phyloP scores from a whole-genome alignment of 1,140 invertebrate species.

The Cardiocondyla obscurior region DNA sequence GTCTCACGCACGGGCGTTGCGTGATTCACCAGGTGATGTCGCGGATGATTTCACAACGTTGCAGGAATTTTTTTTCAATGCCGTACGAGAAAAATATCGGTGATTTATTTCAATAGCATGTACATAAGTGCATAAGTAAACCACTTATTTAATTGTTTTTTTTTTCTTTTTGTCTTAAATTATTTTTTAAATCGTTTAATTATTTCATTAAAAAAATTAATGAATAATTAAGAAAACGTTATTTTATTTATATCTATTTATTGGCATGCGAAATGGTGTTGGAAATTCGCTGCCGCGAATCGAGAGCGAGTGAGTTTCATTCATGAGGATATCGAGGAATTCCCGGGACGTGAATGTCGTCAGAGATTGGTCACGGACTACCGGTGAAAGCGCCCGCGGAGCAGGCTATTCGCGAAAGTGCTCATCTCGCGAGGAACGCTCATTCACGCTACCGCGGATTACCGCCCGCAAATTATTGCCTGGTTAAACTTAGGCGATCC shows the following conservation, averaged over 20 bases:
- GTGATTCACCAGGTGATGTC: conserved; percentile 1
- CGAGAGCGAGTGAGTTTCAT: conserved; percentile 43
- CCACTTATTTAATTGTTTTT: too few species aligned
- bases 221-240: background rate
- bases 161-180: too few species aligned
- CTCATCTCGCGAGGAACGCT: conserved; percentile 26
- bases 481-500: conserved; percentile 39
- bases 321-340: conserved; percentile 55
- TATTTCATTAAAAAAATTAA: background rate
- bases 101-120: background rate
- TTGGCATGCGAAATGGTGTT: background rate
- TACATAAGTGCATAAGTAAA: background rate
- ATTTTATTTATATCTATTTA: background rate
- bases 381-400: conserved; percentile 63
- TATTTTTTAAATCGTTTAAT: too few species aligned
- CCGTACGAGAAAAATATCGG: background rate
- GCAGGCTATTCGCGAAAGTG: conserved; percentile 55
- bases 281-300: background rate
- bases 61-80: background rate
- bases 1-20: background rate
- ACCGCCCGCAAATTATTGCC: conserved; percentile 26
- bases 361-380: conserved; percentile 46
- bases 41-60: background rate
- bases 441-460: conserved; percentile 53
- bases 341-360: conserved; percentile 65